These are phyloP conservation scores for Sitobion miscanthi DNA, from an alignment of 1,140 invertebrate genomes.

Conservation along the genomic window DNA sequence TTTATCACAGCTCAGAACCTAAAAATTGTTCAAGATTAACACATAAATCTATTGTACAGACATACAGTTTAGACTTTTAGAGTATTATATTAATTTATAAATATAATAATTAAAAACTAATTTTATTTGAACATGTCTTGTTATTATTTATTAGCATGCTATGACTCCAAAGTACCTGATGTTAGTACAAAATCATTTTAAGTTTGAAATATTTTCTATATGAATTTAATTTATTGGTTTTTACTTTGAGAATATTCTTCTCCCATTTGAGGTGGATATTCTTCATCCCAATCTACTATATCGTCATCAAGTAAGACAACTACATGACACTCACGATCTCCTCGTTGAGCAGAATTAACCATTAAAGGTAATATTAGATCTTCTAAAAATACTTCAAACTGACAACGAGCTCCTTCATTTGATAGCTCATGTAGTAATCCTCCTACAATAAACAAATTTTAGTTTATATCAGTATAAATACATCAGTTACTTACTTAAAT, in stretches of 20 bases:
- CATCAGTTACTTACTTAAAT: conserved; percentile 76
- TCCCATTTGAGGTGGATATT: conserved; percentile 98
- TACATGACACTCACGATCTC: conserved; percentile 89
- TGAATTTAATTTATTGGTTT: neutral
- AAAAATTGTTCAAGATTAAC: too few species aligned
- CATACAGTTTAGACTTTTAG: too few species aligned
- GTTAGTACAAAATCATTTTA: neutral
- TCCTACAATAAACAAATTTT: conserved; percentile 66
- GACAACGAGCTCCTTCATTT: conserved; percentile 96
- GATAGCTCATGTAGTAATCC: conserved; percentile 96
- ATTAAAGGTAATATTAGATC: conserved; percentile 94
- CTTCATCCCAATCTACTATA: conserved; percentile 97
- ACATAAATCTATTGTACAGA: too few species aligned
- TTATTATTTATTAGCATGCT: neutral
- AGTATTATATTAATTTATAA: too few species aligned
- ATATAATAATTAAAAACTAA: neutral
- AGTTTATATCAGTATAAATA: neutral
- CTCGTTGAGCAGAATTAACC: conserved; percentile 92
- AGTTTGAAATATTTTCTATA: neutral
- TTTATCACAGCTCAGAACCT: too few species aligned
- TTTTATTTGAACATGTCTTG: neutral
- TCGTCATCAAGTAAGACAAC: conserved; percentile 96
- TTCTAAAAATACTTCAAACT: conserved; percentile 96
- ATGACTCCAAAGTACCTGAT: neutral
- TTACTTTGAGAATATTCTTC: conserved; percentile 96